Evolutionary conservation across 2,113 vertebrate genomes (phyloP), one percentile per base, ranked within the genome.

Genomic region (Xiphias gladius): DNA sequence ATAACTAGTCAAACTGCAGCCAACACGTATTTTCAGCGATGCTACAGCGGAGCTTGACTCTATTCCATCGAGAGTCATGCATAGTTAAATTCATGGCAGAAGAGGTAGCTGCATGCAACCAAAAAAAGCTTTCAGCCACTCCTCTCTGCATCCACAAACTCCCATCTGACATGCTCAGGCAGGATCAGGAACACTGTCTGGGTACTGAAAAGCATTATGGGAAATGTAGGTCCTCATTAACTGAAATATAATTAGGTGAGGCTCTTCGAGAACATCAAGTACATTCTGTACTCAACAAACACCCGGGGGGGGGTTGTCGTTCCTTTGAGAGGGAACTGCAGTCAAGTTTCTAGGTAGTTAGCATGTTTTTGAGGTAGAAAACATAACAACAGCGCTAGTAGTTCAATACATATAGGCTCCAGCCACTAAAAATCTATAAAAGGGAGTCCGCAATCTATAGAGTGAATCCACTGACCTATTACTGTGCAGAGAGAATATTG

Each of bases 401-500:
- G 52, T 10, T 54, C 52, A 32, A 72, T 14, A 26, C 2, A n/a
- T 28, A 32, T 50, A 50, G 70, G 52, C 24, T 37, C 11, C 24
- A 4, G 52, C 12, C 48, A 63, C 30, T 67, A 46, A 10, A 66
- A 35, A 62, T 48, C 65, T 64, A 22, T 66, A 50, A 61, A 76
- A 64, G 35, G 26, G 14, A 13, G 6, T 41, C 39, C 73, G 52
- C 75, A 74, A 52, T 39, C 50, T 26, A 37, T 8, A 7, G 20
- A 71, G 58, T 43, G 66, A 78, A 59, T 58, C 30, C 65, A 30
- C 30, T 74, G 58, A 28, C 79, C 71, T 52, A 50, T 63, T 24
- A 61, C 24, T 26, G 46, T 55, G 69, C 76, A 63, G 24, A 0
- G 50, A 57, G 57, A 73, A 77, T 84, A 80, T 70, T 59, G 17